Conservation (phyloP, 2,797 vertebrate genomes). For the Jordanella pulchra region DNA sequence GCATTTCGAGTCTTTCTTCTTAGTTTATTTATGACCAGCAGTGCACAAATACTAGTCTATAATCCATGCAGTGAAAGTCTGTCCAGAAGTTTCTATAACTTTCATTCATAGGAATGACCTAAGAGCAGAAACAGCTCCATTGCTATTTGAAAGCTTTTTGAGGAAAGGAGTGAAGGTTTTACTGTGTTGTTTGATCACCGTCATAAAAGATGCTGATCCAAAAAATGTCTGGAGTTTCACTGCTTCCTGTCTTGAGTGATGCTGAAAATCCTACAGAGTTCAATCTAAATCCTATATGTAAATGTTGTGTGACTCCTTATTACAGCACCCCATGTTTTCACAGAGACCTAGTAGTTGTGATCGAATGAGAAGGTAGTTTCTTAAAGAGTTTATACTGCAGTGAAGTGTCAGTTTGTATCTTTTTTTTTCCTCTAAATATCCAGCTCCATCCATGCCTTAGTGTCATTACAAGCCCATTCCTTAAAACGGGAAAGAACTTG, state of each 20-base stretch:
- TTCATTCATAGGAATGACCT: not conserved
- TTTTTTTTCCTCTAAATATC: too few species aligned
- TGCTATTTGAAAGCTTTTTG: not conserved
- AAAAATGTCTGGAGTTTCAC: not conserved
- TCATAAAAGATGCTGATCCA: not conserved
- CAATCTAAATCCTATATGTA: conserved; percentile 13
- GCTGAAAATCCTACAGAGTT: not conserved
- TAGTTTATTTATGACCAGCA: not conserved
- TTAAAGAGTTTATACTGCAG: conserved; percentile 2
- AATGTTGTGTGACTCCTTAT: conserved; percentile 19
- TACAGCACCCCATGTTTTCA: conserved; percentile 5
- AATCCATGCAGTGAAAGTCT: not conserved
- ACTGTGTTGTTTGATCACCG: too few species aligned
- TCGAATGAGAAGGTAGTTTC: not conserved
- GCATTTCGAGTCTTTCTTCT: not conserved
- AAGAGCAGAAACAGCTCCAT: not conserved
- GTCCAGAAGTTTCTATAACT: not conserved
- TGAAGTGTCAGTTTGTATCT: not conserved
- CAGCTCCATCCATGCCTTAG: not conserved
- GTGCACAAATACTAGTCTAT: not conserved
- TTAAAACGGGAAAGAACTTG: conserved; percentile 11
- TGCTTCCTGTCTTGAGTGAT: not conserved
- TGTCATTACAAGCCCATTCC: not conserved
- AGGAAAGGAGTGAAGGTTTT: too few species aligned
- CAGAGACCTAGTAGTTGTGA: conserved; percentile 20